Percentiles rank a stretch among this genome's conserved stretches.
Conservation (phyloP, 2,888 invertebrate species). For the Eumerus sabulonum region DNA sequence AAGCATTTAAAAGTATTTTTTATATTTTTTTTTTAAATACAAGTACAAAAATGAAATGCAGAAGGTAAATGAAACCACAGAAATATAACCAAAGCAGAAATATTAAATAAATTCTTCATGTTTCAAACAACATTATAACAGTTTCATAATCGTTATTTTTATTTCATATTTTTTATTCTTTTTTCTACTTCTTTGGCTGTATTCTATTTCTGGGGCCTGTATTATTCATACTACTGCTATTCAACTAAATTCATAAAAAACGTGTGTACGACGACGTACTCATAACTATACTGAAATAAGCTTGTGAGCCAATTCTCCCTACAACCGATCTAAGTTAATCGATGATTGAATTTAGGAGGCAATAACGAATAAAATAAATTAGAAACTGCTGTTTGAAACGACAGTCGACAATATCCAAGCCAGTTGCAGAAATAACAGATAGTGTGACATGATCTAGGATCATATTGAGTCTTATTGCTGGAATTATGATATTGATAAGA, state of each 20-base stretch:
- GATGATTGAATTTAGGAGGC: slow-evolving; percentile 39
- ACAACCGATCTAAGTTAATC: slow-evolving; percentile 60
- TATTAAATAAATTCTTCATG: slow-evolving; percentile 64
- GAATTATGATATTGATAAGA: too few species aligned
- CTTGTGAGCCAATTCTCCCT: slow-evolving; percentile 36
- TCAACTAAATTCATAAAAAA: slow-evolving; percentile 58
- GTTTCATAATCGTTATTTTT: slow-evolving; percentile 64
- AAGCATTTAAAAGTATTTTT: too few species aligned
- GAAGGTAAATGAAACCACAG: slow-evolving; percentile 60
- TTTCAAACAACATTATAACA: slow-evolving; percentile 61
- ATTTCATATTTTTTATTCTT: slow-evolving; percentile 67
- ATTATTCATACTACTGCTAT: slow-evolving; percentile 66
- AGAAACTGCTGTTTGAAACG: neutral
- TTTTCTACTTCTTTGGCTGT: slow-evolving; percentile 69
- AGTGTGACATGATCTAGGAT: too few species aligned
- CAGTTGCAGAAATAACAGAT: slow-evolving; percentile 57
- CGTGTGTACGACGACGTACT: slow-evolving; percentile 55
- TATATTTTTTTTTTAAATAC: slow-evolving; percentile 24
- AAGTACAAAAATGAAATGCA: slow-evolving; percentile 58
- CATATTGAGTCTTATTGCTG: too few species aligned
- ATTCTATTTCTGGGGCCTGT: slow-evolving; percentile 68
- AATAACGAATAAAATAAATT: slow-evolving; percentile 20
- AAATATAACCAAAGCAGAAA: slow-evolving; percentile 63
- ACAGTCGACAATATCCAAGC: slow-evolving; percentile 50
- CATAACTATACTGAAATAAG: slow-evolving; percentile 27